phyloP scores from a whole-genome alignment of 2,797 vertebrate genomes.

The Diplodus sargus region DNA sequence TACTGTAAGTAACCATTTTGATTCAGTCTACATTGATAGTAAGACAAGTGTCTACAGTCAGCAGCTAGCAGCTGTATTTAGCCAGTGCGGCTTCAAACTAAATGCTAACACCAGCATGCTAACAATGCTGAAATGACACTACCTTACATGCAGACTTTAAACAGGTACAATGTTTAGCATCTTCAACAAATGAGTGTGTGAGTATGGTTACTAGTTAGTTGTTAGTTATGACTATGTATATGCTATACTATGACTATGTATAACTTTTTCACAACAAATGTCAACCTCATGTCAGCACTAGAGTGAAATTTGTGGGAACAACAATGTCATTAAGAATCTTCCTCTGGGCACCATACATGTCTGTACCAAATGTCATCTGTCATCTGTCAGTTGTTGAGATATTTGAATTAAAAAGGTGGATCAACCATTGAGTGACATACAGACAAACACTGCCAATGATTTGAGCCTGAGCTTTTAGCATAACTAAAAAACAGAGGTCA shows the following conservation, averaged over 20 bases:
- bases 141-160: neutral
- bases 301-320: too few species aligned
- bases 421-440: neutral
- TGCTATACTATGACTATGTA: too few species aligned
- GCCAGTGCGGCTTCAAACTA: neutral
- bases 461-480: neutral
- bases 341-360: neutral
- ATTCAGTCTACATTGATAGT: neutral
- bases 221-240: neutral
- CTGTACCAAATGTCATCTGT: neutral
- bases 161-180: too few species aligned
- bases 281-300: neutral
- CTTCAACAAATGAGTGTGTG: neutral
- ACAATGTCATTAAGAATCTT: neutral
- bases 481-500: neutral
- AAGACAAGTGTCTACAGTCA: neutral
- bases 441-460: neutral
- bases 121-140: neutral
- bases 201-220: neutral
- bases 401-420: neutral
- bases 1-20: too few species aligned
- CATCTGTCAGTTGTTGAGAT: neutral
- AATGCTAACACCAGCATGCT: neutral
- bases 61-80: too few species aligned
- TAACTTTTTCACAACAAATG: neutral